These are phyloP conservation scores for Spheniscus humboldti DNA, from an alignment of 2,797 vertebrate species.

Conservation along the genomic window DNA sequence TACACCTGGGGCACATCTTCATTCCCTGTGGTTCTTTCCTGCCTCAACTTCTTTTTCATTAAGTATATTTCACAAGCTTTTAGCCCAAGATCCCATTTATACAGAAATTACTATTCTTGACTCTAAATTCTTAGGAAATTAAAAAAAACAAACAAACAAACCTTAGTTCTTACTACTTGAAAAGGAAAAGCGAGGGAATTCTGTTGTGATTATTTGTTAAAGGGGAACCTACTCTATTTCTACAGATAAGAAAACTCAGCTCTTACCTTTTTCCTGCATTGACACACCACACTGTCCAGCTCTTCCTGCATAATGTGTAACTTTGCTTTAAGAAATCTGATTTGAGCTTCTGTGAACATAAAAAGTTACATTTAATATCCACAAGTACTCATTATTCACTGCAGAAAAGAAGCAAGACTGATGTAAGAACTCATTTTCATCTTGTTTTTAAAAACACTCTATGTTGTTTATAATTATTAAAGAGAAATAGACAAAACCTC, in stretches of 20 bases:
- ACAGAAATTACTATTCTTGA: neutral
- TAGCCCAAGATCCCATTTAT: neutral
- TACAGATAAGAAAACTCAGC: neutral
- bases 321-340: conserved; percentile 89
- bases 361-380: conserved; percentile 6
- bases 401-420: neutral
- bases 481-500: neutral
- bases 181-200: neutral
- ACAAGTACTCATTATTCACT: neutral
- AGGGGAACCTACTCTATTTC: neutral
- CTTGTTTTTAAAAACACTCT: neutral
- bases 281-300: conserved; percentile 79
- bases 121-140: neutral
- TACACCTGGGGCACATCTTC: neutral
- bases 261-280: conserved; percentile 87
- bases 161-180: neutral
- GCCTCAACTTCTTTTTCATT: neutral
- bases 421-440: neutral
- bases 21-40: neutral
- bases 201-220: neutral
- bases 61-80: neutral
- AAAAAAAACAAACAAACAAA: neutral
- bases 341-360: conserved; percentile 81
- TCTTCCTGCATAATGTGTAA: conserved; percentile 88
- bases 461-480: neutral